phyloP scores from a whole-genome alignment of 2,797 vertebrate species.

The Scarus forsteni region DNA sequence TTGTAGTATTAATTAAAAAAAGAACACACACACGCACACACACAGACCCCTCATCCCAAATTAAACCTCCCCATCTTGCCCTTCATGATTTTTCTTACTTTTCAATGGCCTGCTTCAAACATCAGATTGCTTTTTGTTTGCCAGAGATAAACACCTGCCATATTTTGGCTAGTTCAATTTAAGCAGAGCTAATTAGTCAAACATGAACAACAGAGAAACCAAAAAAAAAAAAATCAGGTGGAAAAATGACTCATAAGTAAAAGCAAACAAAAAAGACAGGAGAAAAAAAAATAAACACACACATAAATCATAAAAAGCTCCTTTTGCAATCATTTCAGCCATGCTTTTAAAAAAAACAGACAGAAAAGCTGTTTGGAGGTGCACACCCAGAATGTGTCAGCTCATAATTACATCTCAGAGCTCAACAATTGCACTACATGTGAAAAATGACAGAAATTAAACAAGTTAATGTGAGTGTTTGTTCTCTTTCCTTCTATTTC shows the following conservation, averaged over 20 bases:
- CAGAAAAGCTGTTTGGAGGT: conserved; percentile 78
- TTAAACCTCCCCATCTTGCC: conserved; percentile 61
- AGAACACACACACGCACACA: conserved; percentile 41
- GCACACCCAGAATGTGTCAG: conserved; percentile 90
- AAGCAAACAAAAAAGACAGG: conserved; percentile 47
- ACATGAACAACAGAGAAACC: conserved; percentile 60
- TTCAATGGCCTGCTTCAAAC: conserved; percentile 58
- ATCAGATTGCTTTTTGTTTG: conserved; percentile 60
- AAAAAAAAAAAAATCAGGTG: conserved; percentile 60
- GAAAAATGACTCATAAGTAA: conserved; percentile 60
- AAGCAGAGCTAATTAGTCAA: conserved; percentile 73
- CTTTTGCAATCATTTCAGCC: conserved; percentile 84
- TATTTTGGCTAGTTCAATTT: conserved; percentile 48
- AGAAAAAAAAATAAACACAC: conserved; percentile 43
- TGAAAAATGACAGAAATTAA: conserved; percentile 82
- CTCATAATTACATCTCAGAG: conserved; percentile 79
- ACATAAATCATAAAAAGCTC: conserved; percentile 80
- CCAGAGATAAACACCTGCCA: conserved; percentile 57
- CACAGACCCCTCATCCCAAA: conserved; percentile 64
- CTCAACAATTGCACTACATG: conserved; percentile 78
- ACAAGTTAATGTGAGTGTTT: conserved; percentile 80
- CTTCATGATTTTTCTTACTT: conserved; percentile 29
- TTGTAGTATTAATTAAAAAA: conserved; percentile 76
- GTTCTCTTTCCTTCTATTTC: conserved; percentile 84
- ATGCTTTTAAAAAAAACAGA: conserved; percentile 80